Percentiles rank a stretch among this genome's conserved stretches.
phyloP scores from a whole-genome alignment of 2,888 invertebrate species.

The Drosophila meridionalis region DNA sequence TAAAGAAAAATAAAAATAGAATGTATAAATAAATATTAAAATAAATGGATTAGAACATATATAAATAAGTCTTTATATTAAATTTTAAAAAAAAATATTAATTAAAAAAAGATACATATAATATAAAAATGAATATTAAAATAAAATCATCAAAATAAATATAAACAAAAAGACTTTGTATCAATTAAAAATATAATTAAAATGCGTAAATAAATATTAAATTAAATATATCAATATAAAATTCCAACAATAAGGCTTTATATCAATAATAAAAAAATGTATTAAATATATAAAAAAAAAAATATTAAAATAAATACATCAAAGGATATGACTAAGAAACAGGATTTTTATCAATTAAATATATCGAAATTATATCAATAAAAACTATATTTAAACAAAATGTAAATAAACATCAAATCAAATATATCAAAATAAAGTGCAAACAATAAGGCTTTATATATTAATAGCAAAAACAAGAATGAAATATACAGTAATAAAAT shows the following conservation, averaged over 20 bases:
- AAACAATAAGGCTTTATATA: not conserved
- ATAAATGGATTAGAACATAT: no score
- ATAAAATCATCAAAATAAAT: not conserved
- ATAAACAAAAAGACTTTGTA: not conserved
- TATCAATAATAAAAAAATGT: no score
- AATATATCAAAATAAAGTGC: not conserved
- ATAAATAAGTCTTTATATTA: no score
- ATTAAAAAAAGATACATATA: not conserved
- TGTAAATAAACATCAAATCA: no score
- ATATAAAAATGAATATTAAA: not conserved
- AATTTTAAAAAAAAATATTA: not conserved
- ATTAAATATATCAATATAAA: no score
- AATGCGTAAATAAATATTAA: not conserved
- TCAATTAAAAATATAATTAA: not conserved
- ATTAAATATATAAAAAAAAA: no score
- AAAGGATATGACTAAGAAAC: no score
- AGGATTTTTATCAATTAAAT: no score
- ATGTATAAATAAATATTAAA: not conserved
- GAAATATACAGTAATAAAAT: not conserved
- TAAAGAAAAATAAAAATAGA: not conserved
- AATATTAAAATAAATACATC: no score
- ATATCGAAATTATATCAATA: no score
- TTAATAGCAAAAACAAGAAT: not conserved
- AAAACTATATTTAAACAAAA: no score
- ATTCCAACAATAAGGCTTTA: no score